phyloP scores from a whole-genome alignment of 1,140 invertebrate genomes.

The Pogonomyrmex barbatus region DNA sequence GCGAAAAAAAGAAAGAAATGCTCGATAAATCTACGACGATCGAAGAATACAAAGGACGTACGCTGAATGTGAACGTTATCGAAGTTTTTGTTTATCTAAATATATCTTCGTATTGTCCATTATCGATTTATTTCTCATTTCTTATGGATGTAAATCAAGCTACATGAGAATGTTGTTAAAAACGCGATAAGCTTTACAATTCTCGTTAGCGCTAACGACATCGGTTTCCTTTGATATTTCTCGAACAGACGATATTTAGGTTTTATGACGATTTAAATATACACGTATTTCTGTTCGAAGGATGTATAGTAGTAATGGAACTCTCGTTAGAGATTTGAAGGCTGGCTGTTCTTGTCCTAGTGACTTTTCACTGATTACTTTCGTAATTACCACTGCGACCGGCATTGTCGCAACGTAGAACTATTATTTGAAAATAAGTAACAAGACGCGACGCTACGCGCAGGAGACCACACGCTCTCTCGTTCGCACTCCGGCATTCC shows the following conservation, averaged over 20 bases:
- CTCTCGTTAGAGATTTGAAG: constrained; percentile 48
- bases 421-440: constrained; percentile 50
- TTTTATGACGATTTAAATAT: not conserved
- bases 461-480: constrained; percentile 23
- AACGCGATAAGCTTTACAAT: not conserved
- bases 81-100: not conserved
- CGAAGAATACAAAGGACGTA: not conserved
- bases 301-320: constrained; percentile 18
- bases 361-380: constrained; percentile 51
- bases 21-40: not conserved
- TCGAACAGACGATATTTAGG: constrained; percentile 3
- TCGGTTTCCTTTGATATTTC: not conserved
- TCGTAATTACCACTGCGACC: constrained; percentile 31
- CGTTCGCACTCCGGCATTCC: constrained; percentile 28
- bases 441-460: not conserved
- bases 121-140: not conserved
- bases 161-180: not conserved
- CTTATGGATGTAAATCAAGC: not conserved
- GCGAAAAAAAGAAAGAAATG: not conserved
- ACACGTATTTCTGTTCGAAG: constrained; percentile 3
- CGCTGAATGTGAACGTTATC: not conserved
- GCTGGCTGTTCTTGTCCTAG: constrained; percentile 37
- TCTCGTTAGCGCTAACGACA: constrained; percentile 11
- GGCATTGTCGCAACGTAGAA: constrained; percentile 38
- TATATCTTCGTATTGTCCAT: not conserved